Evolutionary conservation across 92 coral and sea anemone species (phyloP), one percentile per base, ranked within the genome.

Genomic region (Phymanthus crucifer): DNA sequence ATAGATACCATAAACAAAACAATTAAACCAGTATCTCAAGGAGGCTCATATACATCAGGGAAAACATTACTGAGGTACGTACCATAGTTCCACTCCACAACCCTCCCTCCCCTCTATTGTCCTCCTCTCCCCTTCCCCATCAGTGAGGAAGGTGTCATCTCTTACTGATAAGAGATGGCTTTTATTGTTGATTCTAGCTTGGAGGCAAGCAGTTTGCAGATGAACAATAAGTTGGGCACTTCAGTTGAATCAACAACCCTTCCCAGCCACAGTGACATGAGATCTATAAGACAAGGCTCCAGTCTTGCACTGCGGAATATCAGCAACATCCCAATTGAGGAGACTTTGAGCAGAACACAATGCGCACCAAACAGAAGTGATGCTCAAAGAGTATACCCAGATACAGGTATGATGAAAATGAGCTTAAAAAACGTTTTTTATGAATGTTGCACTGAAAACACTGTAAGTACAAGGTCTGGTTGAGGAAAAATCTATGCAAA

Each of bases 251-350:
- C 35, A 11, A 9, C 68, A 27, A 61, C 12, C 34, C 33, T 1
- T 29, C 48, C 14, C 14, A 17, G 32, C 68, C 26, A 61, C 36
- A 77, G 66, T 16, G 45, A 43, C 29, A 21, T 48, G 34, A 79
- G 45, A 48, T 64, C 76, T 29, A 72, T 6, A 16, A 47, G 81
- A 32, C 75, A 54, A 13, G 89, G 89, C 11, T 69, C 86, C 10
- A 45, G 50, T 27, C 83, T 89, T 14, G 93, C 88, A 54, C 85
- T 89, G n/a, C 69, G 90, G 43, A 86, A 89, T 70, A 89, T 89
- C 23, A 89, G 90, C 36, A 89, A 89, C 46, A 83, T 89, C 12
- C 93, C 93, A 1, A 34, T 89, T 16, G 85, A 83, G 11, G 83
- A 86, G 50, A 86, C 90, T 32, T 47, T 89, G 70, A 75, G 93